phyloP scores from a whole-genome alignment of 1,140 invertebrate species.

The Drosophila simulans region DNA sequence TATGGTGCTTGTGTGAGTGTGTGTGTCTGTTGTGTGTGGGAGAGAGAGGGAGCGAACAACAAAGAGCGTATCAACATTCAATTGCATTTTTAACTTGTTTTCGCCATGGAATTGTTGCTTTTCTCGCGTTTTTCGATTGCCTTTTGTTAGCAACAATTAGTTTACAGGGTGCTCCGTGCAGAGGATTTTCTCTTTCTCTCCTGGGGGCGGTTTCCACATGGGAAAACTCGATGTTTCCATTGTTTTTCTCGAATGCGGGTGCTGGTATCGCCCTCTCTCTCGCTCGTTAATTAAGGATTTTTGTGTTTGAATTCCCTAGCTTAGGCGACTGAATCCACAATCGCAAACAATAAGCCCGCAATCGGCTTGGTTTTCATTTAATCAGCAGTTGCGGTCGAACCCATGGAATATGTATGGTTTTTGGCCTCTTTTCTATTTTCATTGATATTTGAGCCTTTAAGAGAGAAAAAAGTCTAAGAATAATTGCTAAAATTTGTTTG shows the following conservation, averaged over 20 bases:
- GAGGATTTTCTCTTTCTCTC: neutral
- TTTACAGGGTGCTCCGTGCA: conserved; percentile 18
- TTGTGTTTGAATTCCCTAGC: conserved; percentile 28
- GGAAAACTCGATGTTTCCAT: conserved; percentile 4
- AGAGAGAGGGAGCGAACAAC: conserved; percentile 16
- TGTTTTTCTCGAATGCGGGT: conserved; percentile 26
- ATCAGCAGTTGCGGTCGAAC: too few relatives aligned
- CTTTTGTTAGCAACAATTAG: conserved; percentile 43
- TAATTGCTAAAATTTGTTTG: too few relatives aligned
- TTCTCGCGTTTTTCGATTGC: conserved; percentile 12
- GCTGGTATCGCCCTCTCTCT: neutral
- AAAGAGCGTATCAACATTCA: conserved; percentile 48
- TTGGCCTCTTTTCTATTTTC: too few relatives aligned
- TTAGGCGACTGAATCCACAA: neutral
- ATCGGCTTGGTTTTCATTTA: too few relatives aligned
- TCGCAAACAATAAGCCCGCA: neutral
- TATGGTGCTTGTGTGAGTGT: neutral
- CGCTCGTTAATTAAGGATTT: conserved; percentile 4
- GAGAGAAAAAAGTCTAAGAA: too few relatives aligned
- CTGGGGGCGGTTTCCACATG: conserved; percentile 40
- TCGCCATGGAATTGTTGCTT: conserved; percentile 47
- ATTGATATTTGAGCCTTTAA: too few relatives aligned
- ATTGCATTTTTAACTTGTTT: conserved; percentile 73
- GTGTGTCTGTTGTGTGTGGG: neutral
- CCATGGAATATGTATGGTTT: too few relatives aligned